Conservation (phyloP, 2,113 vertebrate species). For the Hippocampus zosterae region DNA sequence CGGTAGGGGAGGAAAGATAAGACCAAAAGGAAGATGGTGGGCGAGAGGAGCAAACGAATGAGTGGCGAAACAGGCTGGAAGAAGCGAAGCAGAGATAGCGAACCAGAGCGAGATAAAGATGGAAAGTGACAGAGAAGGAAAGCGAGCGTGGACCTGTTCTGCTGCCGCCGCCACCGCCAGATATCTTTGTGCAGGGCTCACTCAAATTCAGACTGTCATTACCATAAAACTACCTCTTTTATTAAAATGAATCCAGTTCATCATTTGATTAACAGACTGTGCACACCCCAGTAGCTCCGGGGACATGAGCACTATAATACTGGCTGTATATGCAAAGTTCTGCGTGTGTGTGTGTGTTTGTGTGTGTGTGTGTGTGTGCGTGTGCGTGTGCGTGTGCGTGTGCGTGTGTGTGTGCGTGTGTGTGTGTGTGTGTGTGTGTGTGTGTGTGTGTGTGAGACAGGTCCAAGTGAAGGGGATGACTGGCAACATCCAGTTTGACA, state of each 20-base stretch:
- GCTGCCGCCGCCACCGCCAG: slow-evolving; percentile 53
- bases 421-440: no score
- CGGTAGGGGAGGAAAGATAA: slow-evolving; percentile 70
- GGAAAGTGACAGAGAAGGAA: slow-evolving; percentile 58
- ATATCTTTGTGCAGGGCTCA: slow-evolving; percentile 52
- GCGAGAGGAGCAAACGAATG: slow-evolving; percentile 33
- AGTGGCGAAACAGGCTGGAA: slow-evolving; percentile 45
- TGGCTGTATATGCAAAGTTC: slow-evolving; percentile 38
- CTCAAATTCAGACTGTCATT: slow-evolving; percentile 63
- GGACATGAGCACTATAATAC: slow-evolving; percentile 39
- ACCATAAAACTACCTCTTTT: slow-evolving; percentile 69
- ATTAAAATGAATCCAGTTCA: slow-evolving; percentile 68
- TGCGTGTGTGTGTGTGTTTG: slow-evolving; percentile 29
- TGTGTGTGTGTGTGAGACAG: slow-evolving; percentile 59
- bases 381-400: no score
- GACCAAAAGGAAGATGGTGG: neutral
- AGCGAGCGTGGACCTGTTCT: slow-evolving; percentile 43
- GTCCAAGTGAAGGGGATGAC: slow-evolving; percentile 98
- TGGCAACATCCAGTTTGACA: slow-evolving; percentile 98
- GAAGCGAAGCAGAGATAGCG: slow-evolving; percentile 51
- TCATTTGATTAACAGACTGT: slow-evolving; percentile 64
- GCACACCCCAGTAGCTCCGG: slow-evolving; percentile 36
- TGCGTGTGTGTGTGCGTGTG: slow-evolving; percentile 1
- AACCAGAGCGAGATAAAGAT: slow-evolving; percentile 57
- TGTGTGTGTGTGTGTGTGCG: no score